Evolutionary conservation across 2,113 vertebrate genomes (phyloP).

Genomic region (Nibea albiflora): DNA sequence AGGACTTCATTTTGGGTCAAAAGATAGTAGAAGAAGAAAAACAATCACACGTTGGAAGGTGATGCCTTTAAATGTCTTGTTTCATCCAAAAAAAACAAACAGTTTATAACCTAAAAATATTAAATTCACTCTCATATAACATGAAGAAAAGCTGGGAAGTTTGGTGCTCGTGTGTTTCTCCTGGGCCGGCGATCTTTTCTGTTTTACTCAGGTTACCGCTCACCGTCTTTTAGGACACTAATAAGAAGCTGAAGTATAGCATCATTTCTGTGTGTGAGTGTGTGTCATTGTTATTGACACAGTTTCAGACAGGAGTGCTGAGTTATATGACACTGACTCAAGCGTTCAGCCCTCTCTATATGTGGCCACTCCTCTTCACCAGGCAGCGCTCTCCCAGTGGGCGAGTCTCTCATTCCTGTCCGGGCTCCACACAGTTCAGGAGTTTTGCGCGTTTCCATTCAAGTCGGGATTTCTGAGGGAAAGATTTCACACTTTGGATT

Average conservation of each 20-base stretch:
- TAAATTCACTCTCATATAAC: too few relatives aligned
- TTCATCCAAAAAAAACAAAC: not conserved
- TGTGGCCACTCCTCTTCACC: constrained; percentile 71
- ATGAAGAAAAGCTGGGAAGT: not conserved
- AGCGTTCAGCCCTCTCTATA: constrained; percentile 52
- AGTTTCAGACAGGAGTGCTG: constrained; percentile 60
- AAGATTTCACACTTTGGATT: constrained; percentile 32
- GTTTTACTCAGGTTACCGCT: not conserved
- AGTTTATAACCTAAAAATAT: not conserved
- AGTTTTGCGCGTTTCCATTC: constrained; percentile 21
- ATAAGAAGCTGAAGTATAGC: constrained; percentile 50
- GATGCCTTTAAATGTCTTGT: not conserved
- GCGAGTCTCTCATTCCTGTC: constrained; percentile 66
- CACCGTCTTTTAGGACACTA: constrained; percentile 12
- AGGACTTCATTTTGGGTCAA: not conserved
- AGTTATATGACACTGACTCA: constrained; percentile 68
- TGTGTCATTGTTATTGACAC: constrained; percentile 71
- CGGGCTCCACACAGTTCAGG: constrained; percentile 45
- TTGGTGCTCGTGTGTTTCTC: not conserved
- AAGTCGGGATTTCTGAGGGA: constrained; percentile 27
- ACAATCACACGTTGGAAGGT: too few relatives aligned
- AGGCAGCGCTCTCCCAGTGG: constrained; percentile 54
- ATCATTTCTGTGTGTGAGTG: constrained; percentile 37
- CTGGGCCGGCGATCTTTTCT: not conserved
- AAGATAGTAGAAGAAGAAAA: not conserved